phyloP scores from a whole-genome alignment of 2,797 vertebrate species.

The Hippocampus kuda region DNA sequence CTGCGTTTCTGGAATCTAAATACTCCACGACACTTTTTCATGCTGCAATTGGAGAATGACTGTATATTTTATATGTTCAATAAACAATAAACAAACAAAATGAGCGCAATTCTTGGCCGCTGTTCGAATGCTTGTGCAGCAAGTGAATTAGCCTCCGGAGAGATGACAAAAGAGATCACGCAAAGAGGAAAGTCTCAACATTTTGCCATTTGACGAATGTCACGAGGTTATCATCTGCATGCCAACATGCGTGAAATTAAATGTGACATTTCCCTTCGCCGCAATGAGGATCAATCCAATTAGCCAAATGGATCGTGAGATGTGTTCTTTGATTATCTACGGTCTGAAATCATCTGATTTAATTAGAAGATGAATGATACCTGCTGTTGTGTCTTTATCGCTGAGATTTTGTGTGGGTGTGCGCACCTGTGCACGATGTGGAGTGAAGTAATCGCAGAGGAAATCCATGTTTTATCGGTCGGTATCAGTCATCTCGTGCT shows the following conservation, averaged over 20 bases:
- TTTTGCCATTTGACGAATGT: slow-evolving; percentile 46
- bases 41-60: too few relatives aligned
- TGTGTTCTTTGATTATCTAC: slow-evolving; percentile 30
- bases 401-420: too few relatives aligned
- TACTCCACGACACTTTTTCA: too few relatives aligned
- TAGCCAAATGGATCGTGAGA: slow-evolving; percentile 29
- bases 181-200: too few relatives aligned
- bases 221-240: slow-evolving; percentile 15
- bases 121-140: too few relatives aligned
- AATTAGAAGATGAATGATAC: slow-evolving; percentile 10
- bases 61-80: too few relatives aligned
- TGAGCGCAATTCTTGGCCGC: too few relatives aligned
- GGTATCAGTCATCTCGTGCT: too few relatives aligned
- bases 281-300: slow-evolving; percentile 36
- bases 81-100: too few relatives aligned
- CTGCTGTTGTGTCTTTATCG: slow-evolving; percentile 19
- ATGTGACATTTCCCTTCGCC: slow-evolving; percentile 35
- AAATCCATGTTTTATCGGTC: not conserved
- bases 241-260: slow-evolving; percentile 45
- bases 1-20: too few relatives aligned
- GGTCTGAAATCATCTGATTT: slow-evolving; percentile 36
- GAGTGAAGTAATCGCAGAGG: not conserved
- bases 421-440: not conserved
- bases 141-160: too few relatives aligned
- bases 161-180: too few relatives aligned